A percentile compares a stretch with the other conserved stretches of the same genome.
Conservation (phyloP, 2,888 invertebrate genomes). For the Stenchaetothrips biformis region DNA sequence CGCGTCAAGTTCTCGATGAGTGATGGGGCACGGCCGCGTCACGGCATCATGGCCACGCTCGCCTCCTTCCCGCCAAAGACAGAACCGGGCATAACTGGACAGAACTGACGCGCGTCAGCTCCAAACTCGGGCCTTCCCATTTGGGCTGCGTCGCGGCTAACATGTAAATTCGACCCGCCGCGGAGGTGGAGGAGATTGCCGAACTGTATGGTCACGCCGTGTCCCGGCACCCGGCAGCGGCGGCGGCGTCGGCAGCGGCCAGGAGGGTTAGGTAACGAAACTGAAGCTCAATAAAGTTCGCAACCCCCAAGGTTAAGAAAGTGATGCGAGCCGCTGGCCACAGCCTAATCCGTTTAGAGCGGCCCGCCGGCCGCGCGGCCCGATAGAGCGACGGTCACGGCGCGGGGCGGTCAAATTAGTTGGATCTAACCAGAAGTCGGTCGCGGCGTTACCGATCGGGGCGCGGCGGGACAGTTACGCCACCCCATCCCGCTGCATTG, state of each 20-base stretch:
- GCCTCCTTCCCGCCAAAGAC: no score
- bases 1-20: no score
- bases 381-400: background rate
- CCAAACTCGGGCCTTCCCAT: no score
- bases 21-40: no score
- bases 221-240: background rate
- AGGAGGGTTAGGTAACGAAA: background rate
- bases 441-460: background rate
- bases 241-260: background rate
- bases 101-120: no score
- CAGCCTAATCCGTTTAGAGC: background rate
- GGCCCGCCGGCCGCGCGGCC: background rate
- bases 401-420: background rate
- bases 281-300: slow-evolving; percentile 19
- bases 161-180: no score
- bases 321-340: background rate
- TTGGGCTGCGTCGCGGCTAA: no score
- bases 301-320: background rate
- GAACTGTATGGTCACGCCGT: background rate
- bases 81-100: no score
- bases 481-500: background rate
- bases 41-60: no score
- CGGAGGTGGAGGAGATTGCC: no score
- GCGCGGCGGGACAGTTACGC: background rate
- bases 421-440: no score